Evolutionary conservation across 2,888 invertebrate genomes (phyloP), one percentile per base, ranked within the genome.

Genomic region (Drosophila peninsularis): DNA sequence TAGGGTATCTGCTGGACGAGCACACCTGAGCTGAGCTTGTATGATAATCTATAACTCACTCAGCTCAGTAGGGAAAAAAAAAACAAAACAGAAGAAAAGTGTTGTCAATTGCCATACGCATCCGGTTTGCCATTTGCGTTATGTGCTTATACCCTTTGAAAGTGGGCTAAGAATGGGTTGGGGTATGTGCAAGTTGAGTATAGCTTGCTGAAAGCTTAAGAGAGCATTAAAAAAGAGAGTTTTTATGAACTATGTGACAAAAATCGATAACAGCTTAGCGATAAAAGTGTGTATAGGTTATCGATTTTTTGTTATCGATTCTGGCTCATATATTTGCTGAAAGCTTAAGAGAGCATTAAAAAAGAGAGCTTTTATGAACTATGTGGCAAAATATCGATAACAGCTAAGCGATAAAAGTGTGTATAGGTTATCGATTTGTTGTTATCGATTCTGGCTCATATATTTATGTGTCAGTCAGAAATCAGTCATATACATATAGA

Each of bases 81-180:
- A 27, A n/a, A 21, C n/a, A 37, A 24, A 30, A 30, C 6, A 30
- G 1, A 54, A 14, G 10, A 32, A 62, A 68, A 66, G 27, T 60
- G 78, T 62, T 79, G 71, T 62, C 67, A 71, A 61, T 68, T 78
- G 71, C 52, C 52, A 55, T 24, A 70, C 42, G 54, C 66, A 62
- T 77, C 70, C 81, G 78, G 69, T 64, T 67, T 64, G 49, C 50
- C 60, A 57, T 47, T 65, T 37, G 34, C 27, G 7, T 47, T 24
- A 14, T 34, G 62, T 60, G 47, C 3, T n/a, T 11, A 52, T 52
- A 37, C 52, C 52, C 52, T 11, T 4, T 14, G n/a, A 5, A 37
- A n/a, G 13, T 0, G 5, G 52, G 11, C 4, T 7, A 1, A 11
- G 5, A 5, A 5, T 19, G 3, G 3, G 14, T 4, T 17, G 21